Percentiles rank a stretch among this genome's conserved stretches.
Evolutionary conservation across 2,888 invertebrate genomes (phyloP).

Genomic region (Esperia sulphurella): DNA sequence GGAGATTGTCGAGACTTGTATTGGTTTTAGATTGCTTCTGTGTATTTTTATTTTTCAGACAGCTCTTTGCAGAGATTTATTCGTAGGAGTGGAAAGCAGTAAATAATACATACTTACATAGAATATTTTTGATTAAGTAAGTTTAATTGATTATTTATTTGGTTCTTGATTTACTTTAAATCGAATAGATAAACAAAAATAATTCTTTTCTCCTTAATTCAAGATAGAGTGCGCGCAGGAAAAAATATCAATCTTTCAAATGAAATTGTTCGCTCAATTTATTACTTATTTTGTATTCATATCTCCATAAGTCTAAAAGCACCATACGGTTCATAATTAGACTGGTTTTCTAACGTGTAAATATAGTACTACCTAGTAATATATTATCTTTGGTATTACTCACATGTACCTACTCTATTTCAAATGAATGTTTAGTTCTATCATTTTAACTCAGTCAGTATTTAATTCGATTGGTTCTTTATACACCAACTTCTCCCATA

Average conservation of each 20-base stretch:
- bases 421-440: too few relatives aligned
- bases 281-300: background rate
- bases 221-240: too few relatives aligned
- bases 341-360: background rate
- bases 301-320: too few relatives aligned
- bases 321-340: background rate
- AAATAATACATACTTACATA: too few relatives aligned
- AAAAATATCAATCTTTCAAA: too few relatives aligned
- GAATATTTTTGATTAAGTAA: background rate
- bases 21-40: constrained; percentile 61
- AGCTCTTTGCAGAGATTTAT: background rate
- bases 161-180: background rate
- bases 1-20: constrained; percentile 45
- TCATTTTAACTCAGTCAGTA: too few relatives aligned
- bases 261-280: too few relatives aligned
- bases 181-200: too few relatives aligned
- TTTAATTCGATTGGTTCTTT: background rate
- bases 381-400: background rate
- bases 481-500: background rate
- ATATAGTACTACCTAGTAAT: too few relatives aligned
- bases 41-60: constrained; percentile 19
- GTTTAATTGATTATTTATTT: background rate
- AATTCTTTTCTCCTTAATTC: too few relatives aligned
- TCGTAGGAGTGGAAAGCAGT: background rate
- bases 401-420: background rate